These are phyloP conservation scores for Anoplius nigerrimus DNA, from an alignment of 2,888 invertebrate species.

Conservation along the genomic window DNA sequence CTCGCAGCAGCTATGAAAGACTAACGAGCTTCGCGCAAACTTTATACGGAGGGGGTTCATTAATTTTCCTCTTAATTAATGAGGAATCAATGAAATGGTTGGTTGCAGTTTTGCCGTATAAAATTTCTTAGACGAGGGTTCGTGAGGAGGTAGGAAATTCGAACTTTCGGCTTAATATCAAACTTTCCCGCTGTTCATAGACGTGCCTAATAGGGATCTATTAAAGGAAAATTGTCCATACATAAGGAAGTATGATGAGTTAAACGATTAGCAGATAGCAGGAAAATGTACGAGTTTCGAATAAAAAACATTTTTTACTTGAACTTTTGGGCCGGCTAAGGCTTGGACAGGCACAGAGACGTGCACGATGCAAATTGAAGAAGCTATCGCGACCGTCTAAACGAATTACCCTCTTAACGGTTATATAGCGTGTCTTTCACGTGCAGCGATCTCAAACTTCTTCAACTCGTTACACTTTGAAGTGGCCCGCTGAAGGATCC, in stretches of 20 bases:
- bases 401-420: slow-evolving; percentile 1
- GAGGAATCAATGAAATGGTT: slow-evolving; percentile 12
- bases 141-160: slow-evolving; percentile 4
- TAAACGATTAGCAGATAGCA: too few species aligned
- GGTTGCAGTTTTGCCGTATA: slow-evolving; percentile 33
- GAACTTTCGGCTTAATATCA: slow-evolving; percentile 31
- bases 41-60: slow-evolving; percentile 24
- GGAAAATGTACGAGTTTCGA: neutral
- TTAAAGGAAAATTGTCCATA: too few species aligned
- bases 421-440: neutral
- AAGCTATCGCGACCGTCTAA: neutral
- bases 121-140: slow-evolving; percentile 29
- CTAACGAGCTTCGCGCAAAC: slow-evolving; percentile 38
- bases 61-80: slow-evolving; percentile 45
- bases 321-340: neutral
- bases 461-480: slow-evolving; percentile 44
- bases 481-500: slow-evolving; percentile 34
- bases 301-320: neutral
- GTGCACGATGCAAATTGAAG: neutral
- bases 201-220: slow-evolving; percentile 3
- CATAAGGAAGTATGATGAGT: too few species aligned
- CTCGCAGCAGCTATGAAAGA: slow-evolving; percentile 26
- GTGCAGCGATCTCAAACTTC: slow-evolving; percentile 20
- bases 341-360: neutral
- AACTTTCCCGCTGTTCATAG: slow-evolving; percentile 27